These are phyloP conservation scores for Ichneumon xanthorius DNA, from an alignment of 2,888 invertebrate genomes.

Conservation along the genomic window DNA sequence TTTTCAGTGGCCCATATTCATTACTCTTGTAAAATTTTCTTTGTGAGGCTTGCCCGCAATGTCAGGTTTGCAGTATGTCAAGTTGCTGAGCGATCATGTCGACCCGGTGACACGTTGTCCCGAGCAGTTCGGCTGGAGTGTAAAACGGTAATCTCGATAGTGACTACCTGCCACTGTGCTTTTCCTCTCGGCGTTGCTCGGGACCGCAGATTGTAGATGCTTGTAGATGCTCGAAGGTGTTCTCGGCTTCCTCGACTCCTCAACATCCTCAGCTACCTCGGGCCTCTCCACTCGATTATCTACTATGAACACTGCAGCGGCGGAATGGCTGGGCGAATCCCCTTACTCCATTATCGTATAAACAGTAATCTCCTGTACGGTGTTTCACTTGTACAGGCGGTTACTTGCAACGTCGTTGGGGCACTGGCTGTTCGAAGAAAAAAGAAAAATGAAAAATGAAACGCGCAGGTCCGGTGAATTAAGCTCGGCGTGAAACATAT, in stretches of 20 bases:
- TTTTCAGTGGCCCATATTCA: not conserved
- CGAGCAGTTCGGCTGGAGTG: constrained; percentile 16
- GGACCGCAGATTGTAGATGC: not conserved
- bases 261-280: constrained; percentile 20
- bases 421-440: not conserved
- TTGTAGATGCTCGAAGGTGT: constrained; percentile 18
- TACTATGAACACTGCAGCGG: constrained; percentile 7
- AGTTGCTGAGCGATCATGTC: not conserved
- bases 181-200: constrained; percentile 18
- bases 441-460: constrained; percentile 13
- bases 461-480: not conserved
- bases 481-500: not conserved
- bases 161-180: constrained; percentile 11
- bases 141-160: constrained; percentile 43
- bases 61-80: not conserved
- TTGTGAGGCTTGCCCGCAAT: not conserved
- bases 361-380: constrained; percentile 17
- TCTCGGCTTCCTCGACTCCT: constrained; percentile 12
- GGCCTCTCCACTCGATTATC: constrained; percentile 32
- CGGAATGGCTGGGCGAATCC: constrained; percentile 41
- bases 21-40: not conserved
- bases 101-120: not conserved
- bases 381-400: constrained; percentile 28
- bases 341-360: constrained; percentile 56
- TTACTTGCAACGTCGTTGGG: constrained; percentile 1